Evolutionary conservation across 1,140 invertebrate genomes (phyloP).

Genomic region (Megalopta genalis): DNA sequence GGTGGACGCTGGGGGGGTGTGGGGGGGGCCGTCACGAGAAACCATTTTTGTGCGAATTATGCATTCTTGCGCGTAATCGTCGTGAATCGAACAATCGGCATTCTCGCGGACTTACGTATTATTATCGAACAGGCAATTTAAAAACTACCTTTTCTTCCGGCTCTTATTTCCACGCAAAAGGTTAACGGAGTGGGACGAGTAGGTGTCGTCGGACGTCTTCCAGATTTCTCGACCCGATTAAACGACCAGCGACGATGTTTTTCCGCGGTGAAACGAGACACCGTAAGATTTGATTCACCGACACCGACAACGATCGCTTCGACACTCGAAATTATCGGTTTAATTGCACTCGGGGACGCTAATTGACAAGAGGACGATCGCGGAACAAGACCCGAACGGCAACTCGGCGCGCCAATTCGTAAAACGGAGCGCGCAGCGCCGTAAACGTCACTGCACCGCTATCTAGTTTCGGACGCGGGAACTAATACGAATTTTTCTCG

Average conservation of each 20-base stretch:
- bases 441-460: conserved; percentile 13
- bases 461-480: conserved; percentile 19
- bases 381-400: conserved; percentile 5
- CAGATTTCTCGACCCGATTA: too few relatives aligned
- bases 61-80: too few relatives aligned
- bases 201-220: too few relatives aligned
- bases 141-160: too few relatives aligned
- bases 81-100: not conserved
- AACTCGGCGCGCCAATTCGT: not conserved
- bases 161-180: too few relatives aligned
- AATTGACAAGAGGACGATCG: conserved; percentile 15
- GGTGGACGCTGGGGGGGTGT: not conserved
- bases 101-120: too few relatives aligned
- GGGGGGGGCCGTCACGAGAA: conserved; percentile 45
- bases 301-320: not conserved
- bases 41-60: conserved; percentile 22
- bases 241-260: too few relatives aligned
- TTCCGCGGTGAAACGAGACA: not conserved
- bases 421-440: not conserved
- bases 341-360: not conserved
- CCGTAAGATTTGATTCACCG: too few relatives aligned
- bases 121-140: too few relatives aligned
- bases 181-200: too few relatives aligned
- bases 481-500: conserved; percentile 28
- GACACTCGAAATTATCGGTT: not conserved